phyloP scores from a whole-genome alignment of 1,140 invertebrate genomes.

The Pseudomyrmex sp. region DNA sequence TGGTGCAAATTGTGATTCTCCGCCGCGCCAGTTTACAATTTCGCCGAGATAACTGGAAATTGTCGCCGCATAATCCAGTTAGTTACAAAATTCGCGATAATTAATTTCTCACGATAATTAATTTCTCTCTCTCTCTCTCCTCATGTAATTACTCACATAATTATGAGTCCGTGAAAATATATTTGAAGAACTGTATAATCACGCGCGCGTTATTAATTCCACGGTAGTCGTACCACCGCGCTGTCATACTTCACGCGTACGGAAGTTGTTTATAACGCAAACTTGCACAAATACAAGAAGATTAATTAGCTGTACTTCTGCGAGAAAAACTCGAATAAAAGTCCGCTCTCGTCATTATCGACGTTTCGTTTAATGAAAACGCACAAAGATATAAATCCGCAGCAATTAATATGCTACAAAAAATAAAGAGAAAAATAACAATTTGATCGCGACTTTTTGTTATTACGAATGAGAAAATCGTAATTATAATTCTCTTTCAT shows the following conservation, averaged over 20 bases:
- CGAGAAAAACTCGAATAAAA: neutral
- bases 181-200: slow-evolving; percentile 25
- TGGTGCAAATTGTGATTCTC: neutral
- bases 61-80: neutral
- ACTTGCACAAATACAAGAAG: slow-evolving; percentile 17
- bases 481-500: neutral
- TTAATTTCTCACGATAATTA: neutral
- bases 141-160: no score
- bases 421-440: neutral
- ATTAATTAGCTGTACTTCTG: slow-evolving; percentile 20
- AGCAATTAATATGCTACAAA: neutral
- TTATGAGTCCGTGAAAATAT: neutral
- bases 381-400: neutral
- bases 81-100: neutral
- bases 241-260: neutral
- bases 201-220: neutral
- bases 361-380: neutral
- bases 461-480: neutral
- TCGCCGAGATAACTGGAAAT: no score
- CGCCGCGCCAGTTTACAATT: no score
- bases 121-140: no score
- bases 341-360: neutral
- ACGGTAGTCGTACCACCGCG: neutral
- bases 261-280: neutral
- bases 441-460: neutral